Percentiles rank a stretch among this genome's conserved stretches.
phyloP scores from a whole-genome alignment of 1,140 invertebrate species.

The Drusus annulatus region DNA sequence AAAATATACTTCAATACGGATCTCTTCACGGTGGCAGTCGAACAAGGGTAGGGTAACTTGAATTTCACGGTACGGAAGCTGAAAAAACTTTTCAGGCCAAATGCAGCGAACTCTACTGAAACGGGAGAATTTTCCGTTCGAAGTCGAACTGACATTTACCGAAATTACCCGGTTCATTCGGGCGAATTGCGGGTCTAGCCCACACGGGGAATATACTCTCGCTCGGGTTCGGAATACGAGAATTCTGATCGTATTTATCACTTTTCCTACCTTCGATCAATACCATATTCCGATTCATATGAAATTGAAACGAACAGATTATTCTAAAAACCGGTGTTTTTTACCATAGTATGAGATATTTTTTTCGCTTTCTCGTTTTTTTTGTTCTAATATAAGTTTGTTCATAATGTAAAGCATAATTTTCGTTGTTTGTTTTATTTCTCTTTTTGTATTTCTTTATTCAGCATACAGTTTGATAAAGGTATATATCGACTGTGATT shows the following conservation, averaged over 20 bases:
- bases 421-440: too few species aligned
- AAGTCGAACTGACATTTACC: slow-evolving; percentile 24
- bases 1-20: not conserved
- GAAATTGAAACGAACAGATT: too few species aligned
- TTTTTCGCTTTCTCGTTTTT: too few species aligned
- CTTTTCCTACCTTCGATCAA: not conserved
- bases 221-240: too few species aligned
- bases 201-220: too few species aligned
- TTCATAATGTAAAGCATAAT: too few species aligned
- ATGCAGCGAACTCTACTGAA: slow-evolving; percentile 21
- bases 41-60: not conserved
- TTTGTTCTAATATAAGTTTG: too few species aligned
- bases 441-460: too few species aligned
- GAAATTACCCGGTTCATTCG: slow-evolving; percentile 17
- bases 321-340: too few species aligned
- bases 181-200: not conserved
- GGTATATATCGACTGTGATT: too few species aligned
- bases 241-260: not conserved
- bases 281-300: not conserved
- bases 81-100: slow-evolving; percentile 24
- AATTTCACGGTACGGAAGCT: slow-evolving; percentile 3
- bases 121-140: slow-evolving; percentile 4
- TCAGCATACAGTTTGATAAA: too few species aligned
- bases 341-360: too few species aligned
- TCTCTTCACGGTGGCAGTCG: not conserved